phyloP scores from a whole-genome alignment of 2,113 vertebrate species.

The Panthera leo region DNA sequence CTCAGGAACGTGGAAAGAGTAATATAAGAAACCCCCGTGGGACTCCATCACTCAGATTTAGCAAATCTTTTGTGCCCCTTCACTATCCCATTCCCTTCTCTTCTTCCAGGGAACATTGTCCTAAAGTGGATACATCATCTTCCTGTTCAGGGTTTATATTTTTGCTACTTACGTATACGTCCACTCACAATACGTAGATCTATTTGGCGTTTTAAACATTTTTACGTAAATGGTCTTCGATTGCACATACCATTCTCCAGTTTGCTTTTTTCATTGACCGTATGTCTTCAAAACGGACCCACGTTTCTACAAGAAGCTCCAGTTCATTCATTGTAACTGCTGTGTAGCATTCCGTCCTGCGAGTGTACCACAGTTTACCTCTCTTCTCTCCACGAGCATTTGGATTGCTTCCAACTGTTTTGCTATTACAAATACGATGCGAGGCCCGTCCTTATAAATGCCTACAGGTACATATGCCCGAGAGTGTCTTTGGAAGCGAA shows the following conservation, averaged over 20 bases:
- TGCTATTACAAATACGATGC: background rate
- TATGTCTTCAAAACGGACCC: background rate
- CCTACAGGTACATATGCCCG: background rate
- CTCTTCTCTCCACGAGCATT: background rate
- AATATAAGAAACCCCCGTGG: background rate
- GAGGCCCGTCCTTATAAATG: background rate
- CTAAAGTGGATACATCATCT: background rate
- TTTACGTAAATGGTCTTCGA: background rate
- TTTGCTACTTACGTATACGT: background rate
- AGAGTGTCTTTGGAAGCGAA: background rate
- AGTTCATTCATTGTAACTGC: background rate
- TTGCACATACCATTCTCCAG: background rate
- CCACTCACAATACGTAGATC: background rate
- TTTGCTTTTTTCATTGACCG: background rate
- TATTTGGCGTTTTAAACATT: background rate
- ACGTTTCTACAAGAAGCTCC: background rate
- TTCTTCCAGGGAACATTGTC: background rate
- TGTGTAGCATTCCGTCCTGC: background rate
- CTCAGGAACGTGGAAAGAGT: background rate
- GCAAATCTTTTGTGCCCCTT: background rate
- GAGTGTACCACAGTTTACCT: background rate
- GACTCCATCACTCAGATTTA: background rate
- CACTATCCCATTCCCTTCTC: background rate
- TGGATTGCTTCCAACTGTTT: background rate
- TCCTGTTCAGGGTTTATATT: background rate